phyloP scores from a whole-genome alignment of 1,140 invertebrate genomes.

The Hirudo medicinalis region DNA sequence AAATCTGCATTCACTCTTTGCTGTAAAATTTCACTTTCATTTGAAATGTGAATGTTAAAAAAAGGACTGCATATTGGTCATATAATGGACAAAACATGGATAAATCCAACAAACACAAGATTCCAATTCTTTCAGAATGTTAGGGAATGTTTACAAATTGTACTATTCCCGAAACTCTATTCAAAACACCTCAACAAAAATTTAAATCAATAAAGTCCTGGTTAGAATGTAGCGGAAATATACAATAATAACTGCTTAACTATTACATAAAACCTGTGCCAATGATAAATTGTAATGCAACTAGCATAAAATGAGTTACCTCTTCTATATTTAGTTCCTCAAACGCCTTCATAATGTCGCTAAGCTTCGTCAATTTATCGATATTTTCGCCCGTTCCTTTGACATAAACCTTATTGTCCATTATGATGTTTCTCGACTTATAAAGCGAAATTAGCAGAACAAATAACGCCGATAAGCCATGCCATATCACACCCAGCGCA shows the following conservation, averaged over 20 bases:
- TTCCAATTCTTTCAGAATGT: too few relatives aligned
- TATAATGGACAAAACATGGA: neutral
- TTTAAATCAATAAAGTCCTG: neutral
- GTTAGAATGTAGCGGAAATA: constrained; percentile 13
- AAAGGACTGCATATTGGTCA: neutral
- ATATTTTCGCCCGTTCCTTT: constrained; percentile 26
- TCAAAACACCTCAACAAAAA: constrained; percentile 3
- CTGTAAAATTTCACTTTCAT: constrained; percentile 35
- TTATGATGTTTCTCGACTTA: too few relatives aligned
- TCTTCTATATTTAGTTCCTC: constrained; percentile 34
- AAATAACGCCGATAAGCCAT: too few relatives aligned
- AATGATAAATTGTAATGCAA: neutral
- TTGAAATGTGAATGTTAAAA: neutral
- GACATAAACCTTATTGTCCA: too few relatives aligned
- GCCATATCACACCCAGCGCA: too few relatives aligned
- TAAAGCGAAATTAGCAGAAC: too few relatives aligned
- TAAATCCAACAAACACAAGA: too few relatives aligned
- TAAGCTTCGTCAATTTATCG: constrained; percentile 35
- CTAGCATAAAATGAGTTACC: constrained; percentile 25
- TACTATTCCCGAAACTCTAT: too few relatives aligned
- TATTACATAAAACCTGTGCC: constrained; percentile 9
- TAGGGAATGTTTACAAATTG: too few relatives aligned
- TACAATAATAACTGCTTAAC: neutral
- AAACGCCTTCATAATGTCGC: constrained; percentile 35
- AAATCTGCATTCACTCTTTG: constrained; percentile 48